phyloP scores from a whole-genome alignment of 2,888 invertebrate genomes.

The Lacanobia oleracea region DNA sequence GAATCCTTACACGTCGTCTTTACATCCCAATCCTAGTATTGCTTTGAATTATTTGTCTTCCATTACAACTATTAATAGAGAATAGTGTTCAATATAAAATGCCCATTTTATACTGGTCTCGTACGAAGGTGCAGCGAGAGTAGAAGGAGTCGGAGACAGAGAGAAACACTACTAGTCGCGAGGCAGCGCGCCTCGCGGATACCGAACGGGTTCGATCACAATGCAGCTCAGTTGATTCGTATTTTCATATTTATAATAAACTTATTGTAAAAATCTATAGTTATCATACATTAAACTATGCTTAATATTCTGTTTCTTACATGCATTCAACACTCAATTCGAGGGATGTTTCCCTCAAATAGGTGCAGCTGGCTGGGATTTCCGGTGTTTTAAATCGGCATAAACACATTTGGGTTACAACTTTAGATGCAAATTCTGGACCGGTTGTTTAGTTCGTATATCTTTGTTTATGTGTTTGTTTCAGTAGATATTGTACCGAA shows the following conservation, averaged over 20 bases:
- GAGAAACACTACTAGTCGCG: constrained; percentile 75
- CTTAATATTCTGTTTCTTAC: constrained; percentile 71
- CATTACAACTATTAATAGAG: constrained; percentile 64
- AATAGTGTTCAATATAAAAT: constrained; percentile 54
- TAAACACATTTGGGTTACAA: constrained; percentile 45
- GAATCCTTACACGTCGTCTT: constrained; percentile 55
- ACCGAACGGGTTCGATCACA: constrained; percentile 86
- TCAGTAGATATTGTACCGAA: constrained; percentile 38
- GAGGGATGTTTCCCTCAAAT: constrained; percentile 65
- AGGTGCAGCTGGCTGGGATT: constrained; percentile 48
- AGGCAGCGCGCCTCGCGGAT: constrained; percentile 67
- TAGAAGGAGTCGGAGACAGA: constrained; percentile 76
- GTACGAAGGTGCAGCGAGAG: constrained; percentile 78
- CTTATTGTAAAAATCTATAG: constrained; percentile 87
- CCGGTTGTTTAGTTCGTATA: constrained; percentile 29
- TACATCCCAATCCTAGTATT: constrained; percentile 73
- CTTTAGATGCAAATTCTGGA: constrained; percentile 47
- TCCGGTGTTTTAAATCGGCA: constrained; percentile 28
- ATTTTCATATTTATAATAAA: constrained; percentile 83
- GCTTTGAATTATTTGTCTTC: constrained; percentile 74
- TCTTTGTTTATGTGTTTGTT: constrained; percentile 16
- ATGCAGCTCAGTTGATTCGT: constrained; percentile 90
- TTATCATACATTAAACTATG: constrained; percentile 84
- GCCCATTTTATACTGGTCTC: constrained; percentile 58
- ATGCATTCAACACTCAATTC: constrained; percentile 68